Base-by-base conservation (phyloP, 2,888 invertebrate genomes). In the Brachyopa scutellaris region DNA sequence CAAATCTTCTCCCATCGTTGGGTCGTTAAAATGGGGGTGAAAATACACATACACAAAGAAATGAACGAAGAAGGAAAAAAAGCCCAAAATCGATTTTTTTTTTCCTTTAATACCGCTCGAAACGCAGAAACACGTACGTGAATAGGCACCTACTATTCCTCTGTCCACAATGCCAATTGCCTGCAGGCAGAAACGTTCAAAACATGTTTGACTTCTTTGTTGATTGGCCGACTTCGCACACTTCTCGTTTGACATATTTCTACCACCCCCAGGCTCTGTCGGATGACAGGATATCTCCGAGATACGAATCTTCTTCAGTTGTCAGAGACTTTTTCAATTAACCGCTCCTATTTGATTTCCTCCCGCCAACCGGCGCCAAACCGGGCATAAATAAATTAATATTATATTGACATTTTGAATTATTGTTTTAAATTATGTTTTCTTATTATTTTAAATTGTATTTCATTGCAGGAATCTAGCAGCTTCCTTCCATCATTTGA, bases 401-500 rank as follows among this genome's bases (percentile, higher is more conserved):
- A 33, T 31, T 33, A 19, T 19, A 45, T 26, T 33, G 40, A 26
- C 26, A 26, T 13, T 47, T 47, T 23, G 21, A 45, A 19, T 55
- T 55, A 42, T 29, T 59, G 42, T 73, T 51, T 69, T 45, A n/a
- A n/a, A n/a, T n/a, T 55, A 29, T 36, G 9, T 59, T 80, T 72
- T 64, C 77, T 67, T 61, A 13, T 66, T 79, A 64, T 80, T 84
- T 84, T n/a, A n/a, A n/a, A n/a, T n/a, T n/a, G n/a, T n/a, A n/a
- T 85, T 84, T 74, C 23, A 59, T 88, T 87, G 36, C 87, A 91
- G 91, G 88, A 88, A 87, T 90, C 91, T 55, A 89, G 88, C 85
- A 89, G 88, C 87, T 89, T 90, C 86, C 86, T 90, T 51, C 91
- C 90, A 85, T 91, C 91, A 72, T 89, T 88, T 78, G 90, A 90